Percentiles rank a stretch among this genome's conserved stretches.
phyloP scores from a whole-genome alignment of 2,888 invertebrate species.

The Cryptocephalus moraei region DNA sequence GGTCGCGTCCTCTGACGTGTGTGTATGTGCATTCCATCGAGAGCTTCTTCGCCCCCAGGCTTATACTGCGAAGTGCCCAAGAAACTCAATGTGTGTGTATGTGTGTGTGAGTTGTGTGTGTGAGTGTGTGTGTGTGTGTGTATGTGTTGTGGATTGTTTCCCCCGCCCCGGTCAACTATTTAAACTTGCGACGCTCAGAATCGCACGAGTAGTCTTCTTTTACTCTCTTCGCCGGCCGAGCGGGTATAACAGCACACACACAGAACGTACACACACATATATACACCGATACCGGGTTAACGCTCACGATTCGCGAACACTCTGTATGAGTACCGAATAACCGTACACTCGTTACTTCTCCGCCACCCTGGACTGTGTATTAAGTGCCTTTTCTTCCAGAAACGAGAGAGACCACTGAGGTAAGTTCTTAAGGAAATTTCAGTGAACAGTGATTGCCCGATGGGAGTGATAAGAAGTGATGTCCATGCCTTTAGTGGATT shows the following conservation, averaged over 20 bases:
- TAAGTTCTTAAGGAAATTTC: too few relatives aligned
- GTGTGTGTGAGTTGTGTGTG: neutral
- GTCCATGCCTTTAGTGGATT: too few relatives aligned
- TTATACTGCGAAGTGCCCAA: too few relatives aligned
- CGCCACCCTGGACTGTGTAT: too few relatives aligned
- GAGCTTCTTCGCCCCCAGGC: conserved; percentile 34
- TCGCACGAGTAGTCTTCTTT: conserved; percentile 42
- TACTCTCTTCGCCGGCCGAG: conserved; percentile 40
- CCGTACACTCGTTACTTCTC: too few relatives aligned
- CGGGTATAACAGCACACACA: conserved; percentile 16
- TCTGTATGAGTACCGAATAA: conserved; percentile 9
- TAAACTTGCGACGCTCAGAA: conserved; percentile 49
- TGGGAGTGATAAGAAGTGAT: too few relatives aligned
- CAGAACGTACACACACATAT: conserved; percentile 1
- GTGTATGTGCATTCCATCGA: conserved; percentile 24
- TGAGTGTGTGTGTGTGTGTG: neutral
- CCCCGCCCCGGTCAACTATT: conserved; percentile 49
- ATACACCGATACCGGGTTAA: conserved; percentile 1
- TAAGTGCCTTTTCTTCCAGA: too few relatives aligned
- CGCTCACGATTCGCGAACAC: conserved; percentile 15
- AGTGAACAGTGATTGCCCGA: too few relatives aligned
- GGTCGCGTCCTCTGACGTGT: conserved; percentile 7
- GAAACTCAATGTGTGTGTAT: too few relatives aligned
- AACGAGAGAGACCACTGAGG: too few relatives aligned
- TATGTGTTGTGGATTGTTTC: conserved; percentile 20